phyloP scores from a whole-genome alignment of 1,140 invertebrate species.

The Argopecten irradians region DNA sequence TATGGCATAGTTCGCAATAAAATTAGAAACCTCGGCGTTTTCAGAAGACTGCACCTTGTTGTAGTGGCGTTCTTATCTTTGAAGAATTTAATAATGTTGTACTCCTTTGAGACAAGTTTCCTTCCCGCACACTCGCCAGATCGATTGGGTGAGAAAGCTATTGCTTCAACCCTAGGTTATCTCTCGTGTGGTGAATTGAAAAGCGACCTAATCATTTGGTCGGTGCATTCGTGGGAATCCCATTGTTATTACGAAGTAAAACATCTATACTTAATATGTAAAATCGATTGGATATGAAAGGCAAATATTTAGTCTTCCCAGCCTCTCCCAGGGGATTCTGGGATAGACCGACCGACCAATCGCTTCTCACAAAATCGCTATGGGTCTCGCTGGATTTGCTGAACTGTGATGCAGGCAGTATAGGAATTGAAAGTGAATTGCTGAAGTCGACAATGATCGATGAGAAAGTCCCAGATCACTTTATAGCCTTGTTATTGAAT shows the following conservation, averaged over 20 bases:
- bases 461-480: neutral
- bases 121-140: neutral
- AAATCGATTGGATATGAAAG: conserved; percentile 22
- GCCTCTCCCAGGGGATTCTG: neutral
- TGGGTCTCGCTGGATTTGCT: neutral
- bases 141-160: neutral
- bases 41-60: neutral
- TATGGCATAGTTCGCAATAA: neutral
- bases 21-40: neutral
- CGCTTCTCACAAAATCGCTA: neutral
- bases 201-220: neutral
- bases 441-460: neutral
- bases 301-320: neutral
- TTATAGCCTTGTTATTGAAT: neutral
- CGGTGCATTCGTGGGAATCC: neutral
- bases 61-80: neutral
- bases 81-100: conserved; percentile 9
- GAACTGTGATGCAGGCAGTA: neutral
- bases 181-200: neutral
- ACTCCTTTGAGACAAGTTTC: neutral
- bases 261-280: conserved; percentile 19
- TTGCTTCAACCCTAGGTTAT: neutral
- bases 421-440: neutral
- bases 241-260: conserved; percentile 4
- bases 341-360: neutral